A percentile compares a stretch with the other conserved stretches of the same genome.
Evolutionary conservation across 2,797 vertebrate species (phyloP).

Genomic region (Galagoides demidoff): DNA sequence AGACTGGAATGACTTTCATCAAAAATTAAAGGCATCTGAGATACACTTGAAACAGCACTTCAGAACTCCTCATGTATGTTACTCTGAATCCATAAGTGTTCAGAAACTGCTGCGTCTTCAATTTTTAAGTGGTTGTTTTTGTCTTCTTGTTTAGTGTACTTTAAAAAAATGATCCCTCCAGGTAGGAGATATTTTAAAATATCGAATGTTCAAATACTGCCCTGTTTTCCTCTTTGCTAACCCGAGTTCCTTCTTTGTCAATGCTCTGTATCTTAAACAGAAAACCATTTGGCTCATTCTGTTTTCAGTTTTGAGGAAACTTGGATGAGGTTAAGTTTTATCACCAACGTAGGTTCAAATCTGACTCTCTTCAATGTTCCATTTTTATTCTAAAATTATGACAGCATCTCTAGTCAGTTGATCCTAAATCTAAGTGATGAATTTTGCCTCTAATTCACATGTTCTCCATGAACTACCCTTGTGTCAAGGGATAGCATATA

Average conservation of each 20-base stretch:
- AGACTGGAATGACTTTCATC: constrained; percentile 54
- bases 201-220: constrained; percentile 9
- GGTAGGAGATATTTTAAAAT: neutral
- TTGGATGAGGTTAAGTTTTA: neutral
- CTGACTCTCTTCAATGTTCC: neutral
- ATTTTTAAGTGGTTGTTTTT: constrained; percentile 30
- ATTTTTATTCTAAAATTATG: constrained; percentile 33
- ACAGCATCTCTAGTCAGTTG: neutral
- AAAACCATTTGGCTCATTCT: neutral
- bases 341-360: neutral
- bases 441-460: neutral
- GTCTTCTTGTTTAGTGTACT: constrained; percentile 30
- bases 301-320: neutral
- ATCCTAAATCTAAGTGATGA: constrained; percentile 21
- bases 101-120: constrained; percentile 61
- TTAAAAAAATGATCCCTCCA: neutral
- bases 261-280: constrained; percentile 22
- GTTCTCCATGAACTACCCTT: neutral
- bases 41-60: constrained; percentile 23
- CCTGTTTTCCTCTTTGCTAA: neutral
- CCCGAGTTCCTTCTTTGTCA: neutral
- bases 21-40: constrained; percentile 72
- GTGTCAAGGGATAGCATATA: neutral
- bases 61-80: neutral
- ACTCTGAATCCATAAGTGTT: constrained; percentile 14